Evolutionary conservation across 2,888 invertebrate species (phyloP).

Genomic region (Alviniconcha strummeri): DNA sequence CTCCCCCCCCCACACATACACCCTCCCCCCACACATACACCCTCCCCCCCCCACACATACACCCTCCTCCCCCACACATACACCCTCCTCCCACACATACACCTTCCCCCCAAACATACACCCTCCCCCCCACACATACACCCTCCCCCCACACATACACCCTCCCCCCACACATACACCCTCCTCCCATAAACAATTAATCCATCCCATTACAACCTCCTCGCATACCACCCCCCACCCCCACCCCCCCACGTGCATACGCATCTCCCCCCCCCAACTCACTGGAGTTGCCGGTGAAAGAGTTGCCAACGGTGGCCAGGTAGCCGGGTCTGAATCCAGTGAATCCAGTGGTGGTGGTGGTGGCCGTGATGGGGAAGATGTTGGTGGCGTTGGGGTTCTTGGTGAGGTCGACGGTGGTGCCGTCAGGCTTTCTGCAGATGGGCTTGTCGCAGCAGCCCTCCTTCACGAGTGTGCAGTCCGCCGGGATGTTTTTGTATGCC

Average conservation of each 20-base stretch:
- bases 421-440: constrained; percentile 38
- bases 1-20: too few relatives aligned
- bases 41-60: too few relatives aligned
- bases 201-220: too few relatives aligned
- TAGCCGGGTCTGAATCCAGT: constrained; percentile 60
- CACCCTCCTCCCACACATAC: too few relatives aligned
- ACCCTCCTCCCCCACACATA: too few relatives aligned
- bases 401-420: constrained; percentile 35
- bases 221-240: too few relatives aligned
- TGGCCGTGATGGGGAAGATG: constrained; percentile 47
- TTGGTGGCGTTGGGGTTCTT: constrained; percentile 29
- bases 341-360: constrained; percentile 54
- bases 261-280: neutral
- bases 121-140: too few relatives aligned
- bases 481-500: constrained; percentile 29
- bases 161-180: neutral
- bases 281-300: constrained; percentile 21
- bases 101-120: too few relatives aligned
- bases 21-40: too few relatives aligned
- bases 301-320: neutral
- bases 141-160: neutral
- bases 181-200: too few relatives aligned
- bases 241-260: too few relatives aligned
- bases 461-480: constrained; percentile 52
- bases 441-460: constrained; percentile 49